Conservation (phyloP, 2,113 vertebrate genomes). For the Albula goreensis region DNA sequence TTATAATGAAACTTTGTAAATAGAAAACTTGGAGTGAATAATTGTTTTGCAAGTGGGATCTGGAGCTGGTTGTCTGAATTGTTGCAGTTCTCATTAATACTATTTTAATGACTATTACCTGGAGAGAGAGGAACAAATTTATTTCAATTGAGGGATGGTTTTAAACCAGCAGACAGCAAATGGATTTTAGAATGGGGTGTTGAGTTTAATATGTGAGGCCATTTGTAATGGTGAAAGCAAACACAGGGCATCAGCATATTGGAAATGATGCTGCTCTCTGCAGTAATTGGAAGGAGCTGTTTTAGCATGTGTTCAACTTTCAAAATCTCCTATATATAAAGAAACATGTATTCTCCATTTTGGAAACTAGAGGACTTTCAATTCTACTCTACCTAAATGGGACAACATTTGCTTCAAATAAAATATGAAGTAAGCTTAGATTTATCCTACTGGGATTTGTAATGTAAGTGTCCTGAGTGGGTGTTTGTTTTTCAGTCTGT, state of each 20-base stretch:
- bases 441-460: background rate
- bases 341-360: constrained; percentile 13
- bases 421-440: background rate
- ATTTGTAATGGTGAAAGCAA: constrained; percentile 55
- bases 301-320: constrained; percentile 26
- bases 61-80: constrained; percentile 30
- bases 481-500: background rate
- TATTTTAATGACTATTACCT: constrained; percentile 50
- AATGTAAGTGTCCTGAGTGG: background rate
- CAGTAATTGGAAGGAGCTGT: constrained; percentile 40
- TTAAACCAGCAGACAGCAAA: constrained; percentile 55
- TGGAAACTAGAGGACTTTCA: constrained; percentile 8
- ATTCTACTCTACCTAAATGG: background rate
- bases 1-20: background rate
- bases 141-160: constrained; percentile 56
- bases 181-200: constrained; percentile 56
- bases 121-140: constrained; percentile 47
- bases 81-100: constrained; percentile 47
- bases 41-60: constrained; percentile 21
- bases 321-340: constrained; percentile 16
- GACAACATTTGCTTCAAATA: background rate
- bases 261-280: constrained; percentile 46
- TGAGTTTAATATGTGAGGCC: constrained; percentile 60
- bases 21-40: constrained; percentile 23
- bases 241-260: constrained; percentile 58